Evolutionary conservation across 2,113 vertebrate genomes (phyloP), one percentile per base, ranked within the genome.

Genomic region (Leucosticte australis): DNA sequence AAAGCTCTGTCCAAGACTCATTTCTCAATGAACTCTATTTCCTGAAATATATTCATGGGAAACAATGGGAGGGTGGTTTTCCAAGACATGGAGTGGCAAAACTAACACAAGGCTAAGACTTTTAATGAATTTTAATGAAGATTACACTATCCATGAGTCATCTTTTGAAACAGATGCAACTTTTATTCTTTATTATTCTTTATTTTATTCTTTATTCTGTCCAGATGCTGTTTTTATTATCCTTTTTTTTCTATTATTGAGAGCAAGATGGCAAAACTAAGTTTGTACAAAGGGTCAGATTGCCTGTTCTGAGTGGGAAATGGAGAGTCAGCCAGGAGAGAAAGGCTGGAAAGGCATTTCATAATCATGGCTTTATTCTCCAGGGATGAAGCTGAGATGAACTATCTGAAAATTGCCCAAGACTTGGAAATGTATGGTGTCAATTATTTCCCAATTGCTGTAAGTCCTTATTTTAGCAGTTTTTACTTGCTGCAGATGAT

Each of bases 351-450:
- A 46, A 70, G 30, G 53, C 41, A 33, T 83, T 63, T 91, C 83
- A 46, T 82, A 83, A 89, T 37, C 53, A 37, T 47, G 53, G 21
- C 63, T 67, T 90, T 93, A 60, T 87, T 84, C 71, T 92, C n/a
- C 85, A 99, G 98, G 97, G 98, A 99, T 80, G 98, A 99, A 94
- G 99, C 99, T 30, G 98, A 99, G 97, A 99, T 99, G 98, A 99
- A 99, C 95, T 99, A 99, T 91, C 94, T 99, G 70, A 99, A 99
- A 98, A 99, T 99, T 84, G 99, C 99, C 49, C 99, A 99, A 94
- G 99, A 99, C 95, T 98, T 99, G 92, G 98, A 99, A 92, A 99
- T 99, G 98, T 99, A 99, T n/a, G 99, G 99, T 33, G 98, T 99
- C 94, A 99, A 99, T 97, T 99, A 99, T 97, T 99, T 99, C 87